A percentile compares a stretch with the other conserved stretches of the same genome.
These are phyloP conservation scores for Herpailurus yagouaroundi DNA, from an alignment of 2,113 vertebrate species.

Conservation along the genomic window DNA sequence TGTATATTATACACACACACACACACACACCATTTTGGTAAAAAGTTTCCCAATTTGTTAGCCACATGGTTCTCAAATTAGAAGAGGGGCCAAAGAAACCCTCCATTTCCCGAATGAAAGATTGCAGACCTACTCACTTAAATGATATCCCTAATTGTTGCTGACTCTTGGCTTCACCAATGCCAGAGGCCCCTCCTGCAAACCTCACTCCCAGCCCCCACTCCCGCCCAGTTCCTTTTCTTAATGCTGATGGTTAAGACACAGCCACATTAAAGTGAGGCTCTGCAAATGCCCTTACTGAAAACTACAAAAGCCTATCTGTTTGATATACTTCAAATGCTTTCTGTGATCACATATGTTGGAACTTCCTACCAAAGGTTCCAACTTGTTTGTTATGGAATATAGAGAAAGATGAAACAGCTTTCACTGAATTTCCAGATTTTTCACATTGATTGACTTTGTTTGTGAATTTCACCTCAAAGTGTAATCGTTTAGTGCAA, in stretches of 20 bases:
- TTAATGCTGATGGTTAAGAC: background rate
- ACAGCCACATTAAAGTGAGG: background rate
- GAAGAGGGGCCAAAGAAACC: conserved; percentile 68
- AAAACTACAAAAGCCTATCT: background rate
- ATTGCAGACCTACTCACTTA: conserved; percentile 58
- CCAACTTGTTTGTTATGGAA: background rate
- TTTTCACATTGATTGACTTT: background rate
- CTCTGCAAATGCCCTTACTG: background rate
- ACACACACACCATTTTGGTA: background rate
- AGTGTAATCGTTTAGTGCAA: background rate
- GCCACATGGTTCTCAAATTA: background rate
- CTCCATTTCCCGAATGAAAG: conserved; percentile 69
- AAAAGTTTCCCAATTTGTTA: conserved; percentile 60
- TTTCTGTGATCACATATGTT: background rate
- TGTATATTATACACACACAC: no score
- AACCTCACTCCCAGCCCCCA: background rate
- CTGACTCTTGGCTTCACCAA: conserved; percentile 40
- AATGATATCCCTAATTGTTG: conserved; percentile 69
- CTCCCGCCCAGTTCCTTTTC: background rate
- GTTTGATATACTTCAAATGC: background rate
- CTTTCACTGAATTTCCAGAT: background rate
- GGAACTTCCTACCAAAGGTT: background rate
- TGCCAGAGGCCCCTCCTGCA: conserved; percentile 19
- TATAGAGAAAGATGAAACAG: background rate
- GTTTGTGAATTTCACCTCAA: conserved; percentile 30